A percentile compares a stretch with the other conserved stretches of the same genome.
phyloP scores from a whole-genome alignment of 2,113 vertebrate genomes.

The Eurystomus gularis region DNA sequence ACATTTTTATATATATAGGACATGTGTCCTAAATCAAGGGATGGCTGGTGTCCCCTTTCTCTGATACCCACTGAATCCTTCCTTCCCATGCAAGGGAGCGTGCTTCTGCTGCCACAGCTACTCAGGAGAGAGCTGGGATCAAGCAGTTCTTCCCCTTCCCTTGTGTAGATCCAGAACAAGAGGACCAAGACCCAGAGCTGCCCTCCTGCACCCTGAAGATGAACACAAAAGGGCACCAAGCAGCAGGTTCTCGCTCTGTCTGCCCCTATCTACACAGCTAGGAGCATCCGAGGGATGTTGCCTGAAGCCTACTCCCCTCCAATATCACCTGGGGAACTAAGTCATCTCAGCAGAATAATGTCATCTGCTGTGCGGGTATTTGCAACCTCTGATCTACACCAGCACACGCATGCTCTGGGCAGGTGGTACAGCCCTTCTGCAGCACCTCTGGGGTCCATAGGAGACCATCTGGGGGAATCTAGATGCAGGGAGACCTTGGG shows the following conservation, averaged over 20 bases:
- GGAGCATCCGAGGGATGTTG: neutral
- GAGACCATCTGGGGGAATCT: neutral
- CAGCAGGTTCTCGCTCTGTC: rapidly evolving
- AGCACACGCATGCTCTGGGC: rapidly evolving
- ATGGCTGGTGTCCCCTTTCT: neutral
- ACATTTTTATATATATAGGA: rapidly evolving
- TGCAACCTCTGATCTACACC: neutral
- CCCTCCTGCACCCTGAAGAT: rapidly evolving
- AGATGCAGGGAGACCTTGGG: neutral
- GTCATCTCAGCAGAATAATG: neutral
- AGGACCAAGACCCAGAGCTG: neutral
- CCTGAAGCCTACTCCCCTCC: neutral
- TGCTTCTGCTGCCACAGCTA: rapidly evolving
- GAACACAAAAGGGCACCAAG: neutral
- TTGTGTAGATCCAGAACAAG: rapidly evolving
- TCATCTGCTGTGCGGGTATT: neutral
- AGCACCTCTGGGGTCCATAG: neutral
- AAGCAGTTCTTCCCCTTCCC: neutral
- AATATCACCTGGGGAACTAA: neutral
- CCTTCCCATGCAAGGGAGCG: rapidly evolving
- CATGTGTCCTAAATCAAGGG: neutral
- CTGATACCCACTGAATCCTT: rapidly evolving
- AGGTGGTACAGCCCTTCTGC: neutral
- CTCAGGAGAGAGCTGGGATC: neutral
- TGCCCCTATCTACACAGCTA: neutral